Evolutionary conservation across 2,797 vertebrate genomes (phyloP), one percentile per base, ranked within the genome.

Genomic region (Pristis pectinata): DNA sequence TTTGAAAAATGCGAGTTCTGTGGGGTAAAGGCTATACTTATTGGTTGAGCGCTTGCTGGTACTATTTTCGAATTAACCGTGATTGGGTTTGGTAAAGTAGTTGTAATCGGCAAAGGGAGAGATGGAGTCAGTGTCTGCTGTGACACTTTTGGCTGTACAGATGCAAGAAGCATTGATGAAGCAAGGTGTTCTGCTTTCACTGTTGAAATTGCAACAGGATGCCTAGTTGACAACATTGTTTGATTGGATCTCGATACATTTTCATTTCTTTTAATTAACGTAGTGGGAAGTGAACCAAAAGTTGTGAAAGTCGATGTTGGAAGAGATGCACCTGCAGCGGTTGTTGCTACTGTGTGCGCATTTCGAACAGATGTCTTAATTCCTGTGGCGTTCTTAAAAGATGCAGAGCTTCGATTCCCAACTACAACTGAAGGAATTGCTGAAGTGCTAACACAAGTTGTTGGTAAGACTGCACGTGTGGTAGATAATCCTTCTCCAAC

Each of bases 141-240:
- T 95, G 97, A 97, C 94, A 96, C 95, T 95, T 95, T 67, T 95
- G 97, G 96, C 89, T 97, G 97, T 67, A 96, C 96, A 96, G 97
- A 95, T 96, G 98, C 97, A 95, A 98, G 96, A 94, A 98, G 97
- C 95, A 97, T 96, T 95, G 98, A 98, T n/a, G 98, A 97, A 22
- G 97, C 96, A 96, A 98, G 97, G 96, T 98, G 98, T 95, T 97
- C 97, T 94, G 98, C 97, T 97, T 97, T 97, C 94, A 98, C 97
- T 96, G 97, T 98, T 94, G 98, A 97, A 95, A 98, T 97, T 94
- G 97, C 97, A 95, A 97, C 93, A 95, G 96, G 96, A 59, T 95
- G 95, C 95, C 37, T 97, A 94, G 96, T 96, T 95, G 96, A 95
- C 70, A 96, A 95, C 96, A 96, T 0, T 95, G 96, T 96, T 94